Percentiles rank a stretch among this genome's conserved stretches.
Conservation (phyloP, 92 coral and sea anemone species). For the Ricordea florida region DNA sequence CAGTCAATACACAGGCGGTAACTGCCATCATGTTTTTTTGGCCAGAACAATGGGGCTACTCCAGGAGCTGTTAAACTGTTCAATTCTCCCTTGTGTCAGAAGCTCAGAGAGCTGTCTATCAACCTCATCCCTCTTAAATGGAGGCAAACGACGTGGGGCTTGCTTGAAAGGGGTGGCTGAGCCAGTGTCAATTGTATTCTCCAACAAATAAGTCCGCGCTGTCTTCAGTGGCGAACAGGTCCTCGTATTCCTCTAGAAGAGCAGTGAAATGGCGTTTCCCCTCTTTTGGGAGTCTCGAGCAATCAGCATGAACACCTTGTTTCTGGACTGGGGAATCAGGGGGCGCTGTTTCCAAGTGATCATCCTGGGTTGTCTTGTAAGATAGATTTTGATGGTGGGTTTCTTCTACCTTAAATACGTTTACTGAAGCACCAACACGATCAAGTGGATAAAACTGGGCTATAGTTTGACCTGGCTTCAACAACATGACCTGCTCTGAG, state of each 20-base stretch:
- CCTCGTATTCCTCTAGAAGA: constrained; percentile 40
- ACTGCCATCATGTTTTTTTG: constrained; percentile 38
- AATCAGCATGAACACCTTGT: constrained; percentile 5
- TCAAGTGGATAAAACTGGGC: constrained; percentile 56
- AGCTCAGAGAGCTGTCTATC: constrained; percentile 16
- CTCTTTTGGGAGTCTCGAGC: constrained; percentile 31
- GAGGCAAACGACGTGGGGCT: constrained; percentile 43
- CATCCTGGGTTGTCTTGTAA: not conserved
- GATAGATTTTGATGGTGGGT: not conserved
- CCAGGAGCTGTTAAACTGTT: constrained; percentile 40
- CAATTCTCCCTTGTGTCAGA: constrained; percentile 38
- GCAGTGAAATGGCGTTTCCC: constrained; percentile 12
- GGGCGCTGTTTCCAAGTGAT: not conserved
- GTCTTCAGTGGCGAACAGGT: constrained; percentile 41
- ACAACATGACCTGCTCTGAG: constrained; percentile 23
- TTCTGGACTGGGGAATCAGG: not conserved
- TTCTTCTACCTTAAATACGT: constrained; percentile 6
- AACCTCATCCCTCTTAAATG: constrained; percentile 15
- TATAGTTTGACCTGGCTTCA: constrained; percentile 28
- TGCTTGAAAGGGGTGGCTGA: constrained; percentile 50
- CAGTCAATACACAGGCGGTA: constrained; percentile 31
- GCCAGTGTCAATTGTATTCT: constrained; percentile 55
- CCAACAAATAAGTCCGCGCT: constrained; percentile 42
- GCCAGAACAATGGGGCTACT: constrained; percentile 56
- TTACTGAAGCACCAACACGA: constrained; percentile 33